Evolutionary conservation across 1,140 invertebrate species (phyloP), one percentile per base, ranked within the genome.

Genomic region (Bursaphelenchus mucronatus): DNA sequence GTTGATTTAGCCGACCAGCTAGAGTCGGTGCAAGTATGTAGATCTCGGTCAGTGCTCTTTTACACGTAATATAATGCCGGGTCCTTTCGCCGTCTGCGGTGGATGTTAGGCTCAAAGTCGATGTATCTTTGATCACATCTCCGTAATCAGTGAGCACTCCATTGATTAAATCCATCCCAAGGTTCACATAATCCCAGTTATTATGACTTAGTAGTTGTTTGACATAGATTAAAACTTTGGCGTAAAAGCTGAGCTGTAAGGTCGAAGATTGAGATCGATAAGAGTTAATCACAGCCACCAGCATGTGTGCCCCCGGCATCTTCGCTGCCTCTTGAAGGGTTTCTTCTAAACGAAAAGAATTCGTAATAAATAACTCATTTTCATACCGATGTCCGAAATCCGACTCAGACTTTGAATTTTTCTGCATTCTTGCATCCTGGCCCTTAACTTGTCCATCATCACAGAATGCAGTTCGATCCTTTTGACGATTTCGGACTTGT

Each of bases 281-380:
- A 45, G 61, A 61, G n/a, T 17, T 13, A 41, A 63, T 55, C 11
- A 63, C 11, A n/a, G n/a, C 57, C n/a, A 58, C 61, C 21, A 63
- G 21, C 19, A 63, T 19, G 8, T 63, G 61, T 11, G 11, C 10
- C 10, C 62, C 61, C 3, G 62, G 21, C 58, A 63, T n/a, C 30
- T 58, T 13, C 4, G 19, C 63, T 11, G 55, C 13, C 8, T 63
- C 61, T 15, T 63, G 57, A 11, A 63, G 19, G 13, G 55, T 58
- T 2, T 63, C 61, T n/a, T 63, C 61, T 63, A 39, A 64, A 63
- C 62, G n/a, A n/a, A 40, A 61, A 63, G 59, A 64, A 17, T 63
- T 61, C 17, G 17, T 13, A 15, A 13, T 43, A 67, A 17, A 68
- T 53, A 2, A 46, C 39, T 56, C 8, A 66, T 64, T 64, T 68